These are phyloP conservation scores for Paraplagusia blochii DNA, from an alignment of 2,113 vertebrate species.

Conservation along the genomic window DNA sequence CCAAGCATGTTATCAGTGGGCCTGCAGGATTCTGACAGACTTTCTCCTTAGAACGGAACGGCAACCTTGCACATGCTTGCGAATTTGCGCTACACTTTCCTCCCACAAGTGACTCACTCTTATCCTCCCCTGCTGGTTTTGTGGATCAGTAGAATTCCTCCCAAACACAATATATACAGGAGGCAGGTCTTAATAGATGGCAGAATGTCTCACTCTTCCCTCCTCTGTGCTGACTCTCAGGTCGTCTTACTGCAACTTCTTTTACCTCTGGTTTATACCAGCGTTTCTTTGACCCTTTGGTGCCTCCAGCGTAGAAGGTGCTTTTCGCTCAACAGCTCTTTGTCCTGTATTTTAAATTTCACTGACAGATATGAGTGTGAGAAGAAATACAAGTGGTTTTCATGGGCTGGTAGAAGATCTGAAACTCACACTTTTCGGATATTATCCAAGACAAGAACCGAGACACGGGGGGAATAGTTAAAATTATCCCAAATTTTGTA, in stretches of 20 bases:
- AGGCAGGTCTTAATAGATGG: conserved; percentile 74
- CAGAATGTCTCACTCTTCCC: conserved; percentile 73
- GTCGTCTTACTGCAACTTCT: conserved; percentile 66
- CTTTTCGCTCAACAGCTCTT: conserved; percentile 58
- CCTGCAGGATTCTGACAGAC: conserved; percentile 76
- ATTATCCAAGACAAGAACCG: no score
- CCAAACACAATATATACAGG: conserved; percentile 75
- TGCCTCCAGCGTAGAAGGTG: conserved; percentile 32
- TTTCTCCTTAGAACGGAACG: conserved; percentile 69
- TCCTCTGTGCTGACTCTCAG: conserved; percentile 72
- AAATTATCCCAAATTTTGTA: no score
- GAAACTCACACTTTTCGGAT: conserved; percentile 33
- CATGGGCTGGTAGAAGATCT: no score
- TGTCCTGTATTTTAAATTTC: conserved; percentile 69
- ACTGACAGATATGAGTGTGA: conserved; percentile 46
- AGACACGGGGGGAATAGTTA: no score
- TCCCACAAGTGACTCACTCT: conserved; percentile 69
- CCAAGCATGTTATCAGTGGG: conserved; percentile 80
- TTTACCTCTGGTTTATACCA: conserved; percentile 71
- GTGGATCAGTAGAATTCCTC: conserved; percentile 77
- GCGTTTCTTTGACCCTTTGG: conserved; percentile 62
- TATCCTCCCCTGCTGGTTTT: conserved; percentile 74
- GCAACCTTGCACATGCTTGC: conserved; percentile 73
- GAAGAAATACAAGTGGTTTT: conserved; percentile 55
- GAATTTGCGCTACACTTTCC: conserved; percentile 68